phyloP scores from a whole-genome alignment of 2,113 vertebrate species.

The Esox niger region DNA sequence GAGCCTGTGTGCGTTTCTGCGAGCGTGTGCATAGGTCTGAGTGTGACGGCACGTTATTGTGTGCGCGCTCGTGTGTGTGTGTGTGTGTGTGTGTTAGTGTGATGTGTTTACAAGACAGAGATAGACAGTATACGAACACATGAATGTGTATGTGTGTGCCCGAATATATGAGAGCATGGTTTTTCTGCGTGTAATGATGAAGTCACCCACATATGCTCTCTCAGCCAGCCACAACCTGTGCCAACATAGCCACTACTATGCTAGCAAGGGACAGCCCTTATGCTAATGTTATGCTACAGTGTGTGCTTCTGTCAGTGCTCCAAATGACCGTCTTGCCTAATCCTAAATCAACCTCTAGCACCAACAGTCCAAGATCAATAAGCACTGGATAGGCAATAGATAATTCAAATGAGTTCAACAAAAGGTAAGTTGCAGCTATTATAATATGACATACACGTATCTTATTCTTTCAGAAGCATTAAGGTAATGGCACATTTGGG shows the following conservation, averaged over 20 bases:
- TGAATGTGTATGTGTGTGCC: constrained; percentile 22
- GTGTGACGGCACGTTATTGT: no score
- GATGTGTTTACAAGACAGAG: neutral
- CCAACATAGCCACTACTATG: constrained; percentile 66
- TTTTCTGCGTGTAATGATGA: constrained; percentile 36
- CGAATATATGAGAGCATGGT: constrained; percentile 6
- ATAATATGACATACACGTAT: no score
- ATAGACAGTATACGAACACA: constrained; percentile 15
- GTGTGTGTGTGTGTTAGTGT: constrained; percentile 40
- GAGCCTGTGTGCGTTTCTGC: constrained; percentile 45
- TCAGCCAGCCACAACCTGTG: constrained; percentile 53
- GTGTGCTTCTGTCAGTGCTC: constrained; percentile 33
- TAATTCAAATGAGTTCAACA: no score
- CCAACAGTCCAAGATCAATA: no score
- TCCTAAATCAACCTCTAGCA: constrained; percentile 34
- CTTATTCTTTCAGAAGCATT: no score
- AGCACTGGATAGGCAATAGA: no score
- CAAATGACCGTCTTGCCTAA: constrained; percentile 33
- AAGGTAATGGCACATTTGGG: no score
- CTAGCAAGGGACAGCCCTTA: constrained; percentile 70
- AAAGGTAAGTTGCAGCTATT: no score
- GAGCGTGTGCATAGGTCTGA: constrained; percentile 38
- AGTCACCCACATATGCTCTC: constrained; percentile 62
- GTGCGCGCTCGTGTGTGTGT: constrained; percentile 41
- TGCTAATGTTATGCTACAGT: constrained; percentile 64